These are phyloP conservation scores for Myripristis murdjan DNA, from an alignment of 2,797 vertebrate species.

Conservation along the genomic window DNA sequence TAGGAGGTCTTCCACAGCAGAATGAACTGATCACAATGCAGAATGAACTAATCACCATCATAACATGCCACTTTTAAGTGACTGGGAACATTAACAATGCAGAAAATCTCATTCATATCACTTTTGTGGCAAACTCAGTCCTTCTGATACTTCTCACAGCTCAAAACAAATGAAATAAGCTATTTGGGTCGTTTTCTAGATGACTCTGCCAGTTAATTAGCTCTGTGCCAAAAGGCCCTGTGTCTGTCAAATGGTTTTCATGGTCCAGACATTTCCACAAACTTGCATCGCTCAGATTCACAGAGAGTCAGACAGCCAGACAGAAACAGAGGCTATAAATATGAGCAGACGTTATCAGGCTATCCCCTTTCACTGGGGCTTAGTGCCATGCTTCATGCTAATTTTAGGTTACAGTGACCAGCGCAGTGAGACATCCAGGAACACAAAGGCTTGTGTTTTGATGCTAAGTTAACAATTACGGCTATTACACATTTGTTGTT, in stretches of 20 bases:
- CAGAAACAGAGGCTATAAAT: constrained; percentile 43
- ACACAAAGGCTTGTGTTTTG: constrained; percentile 9
- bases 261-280: constrained; percentile 14
- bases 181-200: background rate
- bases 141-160: background rate
- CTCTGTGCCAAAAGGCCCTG: constrained; percentile 1
- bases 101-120: background rate
- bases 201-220: background rate
- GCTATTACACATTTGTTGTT: constrained; percentile 5
- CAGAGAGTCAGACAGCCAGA: constrained; percentile 35
- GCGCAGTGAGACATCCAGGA: constrained; percentile 23
- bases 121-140: background rate
- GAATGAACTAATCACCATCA: too few species aligned
- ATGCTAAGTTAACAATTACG: constrained; percentile 17
- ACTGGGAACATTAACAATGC: too few species aligned
- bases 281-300: constrained; percentile 23
- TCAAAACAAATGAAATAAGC: background rate
- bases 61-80: too few species aligned
- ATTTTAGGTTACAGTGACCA: constrained; percentile 40
- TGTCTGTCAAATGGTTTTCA: constrained; percentile 24
- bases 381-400: constrained; percentile 50
- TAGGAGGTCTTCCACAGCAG: too few species aligned
- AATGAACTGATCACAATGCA: too few species aligned
- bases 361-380: constrained; percentile 69
- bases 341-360: constrained; percentile 51